Evolutionary conservation across 1,140 invertebrate species (phyloP).

Genomic region (Drosophila triauraria): DNA sequence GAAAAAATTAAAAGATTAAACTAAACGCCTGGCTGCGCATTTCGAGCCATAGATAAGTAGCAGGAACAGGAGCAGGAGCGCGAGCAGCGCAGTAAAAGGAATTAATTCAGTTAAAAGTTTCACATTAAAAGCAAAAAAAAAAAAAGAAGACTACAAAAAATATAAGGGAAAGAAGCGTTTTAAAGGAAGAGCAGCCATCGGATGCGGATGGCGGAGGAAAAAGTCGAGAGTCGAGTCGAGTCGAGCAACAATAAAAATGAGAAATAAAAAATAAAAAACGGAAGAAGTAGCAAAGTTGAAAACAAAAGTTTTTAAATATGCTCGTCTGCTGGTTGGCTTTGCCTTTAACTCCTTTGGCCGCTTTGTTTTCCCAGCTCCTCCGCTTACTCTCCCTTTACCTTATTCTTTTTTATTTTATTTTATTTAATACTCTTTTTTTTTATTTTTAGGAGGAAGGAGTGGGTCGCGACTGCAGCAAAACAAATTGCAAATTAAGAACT

Average conservation of each 20-base stretch:
- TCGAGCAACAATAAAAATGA: conserved; percentile 56
- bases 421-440: conserved; percentile 7
- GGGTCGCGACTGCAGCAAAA: conserved; percentile 71
- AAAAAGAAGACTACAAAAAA: conserved; percentile 27
- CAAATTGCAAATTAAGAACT: conserved; percentile 84
- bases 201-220: conserved; percentile 16
- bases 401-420: conserved; percentile 11
- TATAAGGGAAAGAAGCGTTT: conserved; percentile 37
- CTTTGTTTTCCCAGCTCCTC: conserved; percentile 47
- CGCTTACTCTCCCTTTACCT: conserved; percentile 5
- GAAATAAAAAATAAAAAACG: conserved; percentile 32
- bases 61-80: conserved; percentile 36
- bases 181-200: conserved; percentile 45
- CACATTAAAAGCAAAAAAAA: conserved; percentile 65
- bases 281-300: conserved; percentile 66
- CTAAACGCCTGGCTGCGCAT: conserved; percentile 64
- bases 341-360: conserved; percentile 71
- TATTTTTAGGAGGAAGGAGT: conserved; percentile 21
- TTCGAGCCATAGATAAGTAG: conserved; percentile 67
- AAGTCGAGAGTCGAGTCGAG: conserved; percentile 25
- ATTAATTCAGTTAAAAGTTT: conserved; percentile 84
- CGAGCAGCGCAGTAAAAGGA: conserved; percentile 68
- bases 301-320: conserved; percentile 83
- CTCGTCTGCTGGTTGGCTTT: conserved; percentile 77
- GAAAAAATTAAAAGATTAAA: conserved; percentile 66